Evolutionary conservation across 2,888 invertebrate species (phyloP), one percentile per base, ranked within the genome.

Genomic region (Lepidonotus clava): DNA sequence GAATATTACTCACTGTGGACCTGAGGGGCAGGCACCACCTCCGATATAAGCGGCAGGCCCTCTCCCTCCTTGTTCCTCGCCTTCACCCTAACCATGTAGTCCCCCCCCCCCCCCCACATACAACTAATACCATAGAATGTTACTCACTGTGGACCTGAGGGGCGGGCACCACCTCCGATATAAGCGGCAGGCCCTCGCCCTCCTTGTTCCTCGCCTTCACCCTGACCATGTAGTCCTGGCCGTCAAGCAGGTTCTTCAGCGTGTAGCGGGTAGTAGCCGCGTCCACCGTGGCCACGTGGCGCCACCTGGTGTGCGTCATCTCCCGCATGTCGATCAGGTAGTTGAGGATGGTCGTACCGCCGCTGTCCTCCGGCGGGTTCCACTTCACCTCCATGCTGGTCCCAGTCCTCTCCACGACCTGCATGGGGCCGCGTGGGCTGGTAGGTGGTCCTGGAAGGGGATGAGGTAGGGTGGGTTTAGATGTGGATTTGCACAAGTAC

Each of bases 381-480:
- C 95, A 95, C 86, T 91, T 91, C 86, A 94, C 85, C 34, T 91
- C 91, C 6, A 92, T 90, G 8, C 91, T 90, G 86, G 92, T 92
- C 61, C 91, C 91, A 8, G 92, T 92, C 84, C 92, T 89, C 86
- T 92, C 91, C 40, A 88, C 89, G 4, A 92, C 89, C 40, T 90
- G 89, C 90, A 98, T 95, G 14, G 98, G 98, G 80, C 98, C 98
- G 94, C 97, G 96, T 40, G 98, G 98, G 87, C 96, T 93, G 86
- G 96, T 95, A 28, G 98, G 98, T 32, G 87, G 86, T 40, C 80
- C 88, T 89, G 83, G 2, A 28, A 66, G 28, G 24, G 66, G 8
- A 66, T 11, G 11, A 66, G 28, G 46, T 46, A 11, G 18, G 18
- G 46, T 46, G 18, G 46, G 46, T 46, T n/a, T n/a, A n/a, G n/a